Evolutionary conservation across 2,797 vertebrate genomes (phyloP), one percentile per base, ranked within the genome.

Genomic region (Mycteria americana): DNA sequence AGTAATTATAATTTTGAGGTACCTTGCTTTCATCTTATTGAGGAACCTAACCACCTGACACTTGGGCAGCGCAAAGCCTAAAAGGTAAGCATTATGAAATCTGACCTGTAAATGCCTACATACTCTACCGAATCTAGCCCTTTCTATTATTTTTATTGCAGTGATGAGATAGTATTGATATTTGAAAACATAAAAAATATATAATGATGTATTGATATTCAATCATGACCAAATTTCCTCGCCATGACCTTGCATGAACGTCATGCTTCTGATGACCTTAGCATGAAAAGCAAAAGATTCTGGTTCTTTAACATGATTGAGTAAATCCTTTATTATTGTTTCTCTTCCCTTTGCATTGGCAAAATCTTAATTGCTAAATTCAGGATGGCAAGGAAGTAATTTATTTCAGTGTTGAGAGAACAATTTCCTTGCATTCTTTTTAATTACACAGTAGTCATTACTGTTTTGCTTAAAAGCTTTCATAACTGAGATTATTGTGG

Each of bases 401-500:
- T 91, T 84, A 18, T 70, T 78, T 94, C 45, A 60, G 11, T 37
- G 33, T 54, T 77, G 54, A 86, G 43, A 41, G 54, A 88, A 82
- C 14, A 70, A 70, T 75, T 95, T 75, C 12, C 17, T 51, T 33
- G 9, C 33, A 28, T 59, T 59, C 28, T 53, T 91, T 35, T 80
- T 65, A 70, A 67, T 45, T 72, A 39, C 73, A 60, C 22, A 63
- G 23, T 60, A 72, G 37, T 80, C 37, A 57, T 84, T 88, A 56
- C 23, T 67, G 14, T 79, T 96, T 93, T 92, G n/a, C 14, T 90
- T 91, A 94, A 70, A 59, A 88, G n/a, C 30, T 88, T 74, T 67
- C 23, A 33, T 54, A 91, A 33, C 33, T 51, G 45, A 87, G 65
- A 91, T 77, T 57, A 94, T 59, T 67, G 30, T 56, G 37, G 30